Conservation (phyloP, 2,113 vertebrate species). For the Cygnus atratus region DNA sequence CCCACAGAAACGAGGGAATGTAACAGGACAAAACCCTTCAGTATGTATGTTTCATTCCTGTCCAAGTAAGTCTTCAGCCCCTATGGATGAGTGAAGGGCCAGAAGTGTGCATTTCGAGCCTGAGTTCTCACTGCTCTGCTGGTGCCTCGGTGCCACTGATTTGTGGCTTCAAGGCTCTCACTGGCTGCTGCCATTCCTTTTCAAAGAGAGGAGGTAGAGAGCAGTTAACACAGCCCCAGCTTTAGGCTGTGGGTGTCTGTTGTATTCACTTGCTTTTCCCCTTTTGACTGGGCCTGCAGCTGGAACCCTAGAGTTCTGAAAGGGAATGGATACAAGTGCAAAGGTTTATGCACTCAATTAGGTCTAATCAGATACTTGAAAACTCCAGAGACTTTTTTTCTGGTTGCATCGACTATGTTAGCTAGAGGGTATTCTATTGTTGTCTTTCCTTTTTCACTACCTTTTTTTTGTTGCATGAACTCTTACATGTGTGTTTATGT, state of each 20-base stretch:
- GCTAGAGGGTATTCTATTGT: not conserved
- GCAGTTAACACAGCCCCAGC: not conserved
- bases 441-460: not conserved
- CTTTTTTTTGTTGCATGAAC: not conserved
- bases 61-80: not conserved
- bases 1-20: not conserved
- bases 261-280: not conserved
- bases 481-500: not conserved
- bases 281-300: not conserved
- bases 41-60: not conserved
- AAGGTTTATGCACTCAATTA: not conserved
- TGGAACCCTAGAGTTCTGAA: not conserved
- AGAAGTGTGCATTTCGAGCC: not conserved
- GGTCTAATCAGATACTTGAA: not conserved
- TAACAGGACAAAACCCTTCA: not conserved
- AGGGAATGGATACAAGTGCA: not conserved
- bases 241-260: not conserved
- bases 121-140: not conserved
- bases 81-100: not conserved
- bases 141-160: not conserved
- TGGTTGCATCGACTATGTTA: not conserved
- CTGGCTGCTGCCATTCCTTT: not conserved
- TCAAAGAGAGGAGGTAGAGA: not conserved
- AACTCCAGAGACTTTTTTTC: not conserved
- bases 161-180: not conserved